Percentiles rank a stretch among this genome's conserved stretches.
Conservation (phyloP, 2,888 invertebrate genomes). For the Spisula solida region DNA sequence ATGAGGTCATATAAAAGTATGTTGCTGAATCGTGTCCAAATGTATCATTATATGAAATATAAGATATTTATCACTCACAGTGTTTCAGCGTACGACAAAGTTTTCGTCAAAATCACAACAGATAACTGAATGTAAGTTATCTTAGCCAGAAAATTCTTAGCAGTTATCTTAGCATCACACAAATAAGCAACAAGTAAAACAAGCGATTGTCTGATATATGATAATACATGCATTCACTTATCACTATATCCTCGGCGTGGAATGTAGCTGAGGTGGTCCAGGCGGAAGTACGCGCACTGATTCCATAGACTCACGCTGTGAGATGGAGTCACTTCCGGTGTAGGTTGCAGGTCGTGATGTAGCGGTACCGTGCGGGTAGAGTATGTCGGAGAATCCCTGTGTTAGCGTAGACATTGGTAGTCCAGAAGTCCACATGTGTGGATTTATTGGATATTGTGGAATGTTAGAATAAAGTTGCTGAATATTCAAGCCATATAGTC, state of each 20-base stretch:
- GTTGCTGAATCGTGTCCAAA: neutral
- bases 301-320: conserved; percentile 60
- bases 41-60: neutral
- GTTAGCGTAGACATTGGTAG: conserved; percentile 35
- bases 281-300: conserved; percentile 39
- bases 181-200: neutral
- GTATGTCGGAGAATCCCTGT: conserved; percentile 45
- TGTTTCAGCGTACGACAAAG: neutral
- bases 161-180: neutral
- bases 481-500: conserved; percentile 71
- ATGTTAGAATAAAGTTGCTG: conserved; percentile 59
- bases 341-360: conserved; percentile 28
- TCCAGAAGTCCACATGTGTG: conserved; percentile 45
- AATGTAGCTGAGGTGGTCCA: conserved; percentile 60
- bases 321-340: conserved; percentile 26
- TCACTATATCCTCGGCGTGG: conserved; percentile 59
- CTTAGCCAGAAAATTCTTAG: no score
- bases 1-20: neutral
- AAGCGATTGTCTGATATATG: neutral
- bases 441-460: conserved; percentile 43
- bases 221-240: conserved; percentile 16
- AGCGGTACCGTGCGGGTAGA: conserved; percentile 55
- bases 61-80: neutral
- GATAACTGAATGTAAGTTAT: neutral
- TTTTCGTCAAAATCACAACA: neutral